phyloP scores from a whole-genome alignment of 2,113 vertebrate species.

The Rhipidura dahli region DNA sequence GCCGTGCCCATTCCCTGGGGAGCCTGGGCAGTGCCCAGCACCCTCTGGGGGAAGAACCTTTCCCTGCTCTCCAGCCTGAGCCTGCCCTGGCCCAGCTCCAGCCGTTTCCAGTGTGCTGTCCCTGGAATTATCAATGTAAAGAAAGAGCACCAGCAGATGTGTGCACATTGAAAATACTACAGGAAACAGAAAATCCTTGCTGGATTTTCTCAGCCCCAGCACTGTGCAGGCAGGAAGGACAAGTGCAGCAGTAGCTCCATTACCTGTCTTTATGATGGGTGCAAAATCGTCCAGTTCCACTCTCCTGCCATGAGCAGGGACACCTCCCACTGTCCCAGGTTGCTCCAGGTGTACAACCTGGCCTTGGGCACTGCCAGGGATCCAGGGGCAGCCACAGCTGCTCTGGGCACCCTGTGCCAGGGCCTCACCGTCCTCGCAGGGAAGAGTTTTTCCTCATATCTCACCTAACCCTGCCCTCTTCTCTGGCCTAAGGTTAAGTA shows the following conservation, averaged over 20 bases:
- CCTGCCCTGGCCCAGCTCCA: background rate
- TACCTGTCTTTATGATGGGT: background rate
- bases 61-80: background rate
- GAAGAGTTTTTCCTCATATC: background rate
- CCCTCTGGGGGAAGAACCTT: background rate
- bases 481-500: background rate
- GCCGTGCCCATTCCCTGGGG: background rate
- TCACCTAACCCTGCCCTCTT: background rate
- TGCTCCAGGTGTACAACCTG: background rate
- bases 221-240: background rate
- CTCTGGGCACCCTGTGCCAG: background rate
- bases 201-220: background rate
- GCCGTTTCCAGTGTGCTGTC: accelerated
- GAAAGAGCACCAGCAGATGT: background rate
- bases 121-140: background rate
- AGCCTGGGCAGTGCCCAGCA: background rate
- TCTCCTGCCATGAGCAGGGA: background rate
- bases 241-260: background rate
- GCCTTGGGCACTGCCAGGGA: background rate
- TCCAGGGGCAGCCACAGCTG: background rate
- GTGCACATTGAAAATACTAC: background rate
- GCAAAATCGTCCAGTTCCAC: background rate
- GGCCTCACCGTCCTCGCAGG: accelerated
- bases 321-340: accelerated
- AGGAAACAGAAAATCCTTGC: background rate